Evolutionary conservation across 2,113 vertebrate genomes (phyloP), one percentile per base, ranked within the genome.

Genomic region (Leptosomus discolor): DNA sequence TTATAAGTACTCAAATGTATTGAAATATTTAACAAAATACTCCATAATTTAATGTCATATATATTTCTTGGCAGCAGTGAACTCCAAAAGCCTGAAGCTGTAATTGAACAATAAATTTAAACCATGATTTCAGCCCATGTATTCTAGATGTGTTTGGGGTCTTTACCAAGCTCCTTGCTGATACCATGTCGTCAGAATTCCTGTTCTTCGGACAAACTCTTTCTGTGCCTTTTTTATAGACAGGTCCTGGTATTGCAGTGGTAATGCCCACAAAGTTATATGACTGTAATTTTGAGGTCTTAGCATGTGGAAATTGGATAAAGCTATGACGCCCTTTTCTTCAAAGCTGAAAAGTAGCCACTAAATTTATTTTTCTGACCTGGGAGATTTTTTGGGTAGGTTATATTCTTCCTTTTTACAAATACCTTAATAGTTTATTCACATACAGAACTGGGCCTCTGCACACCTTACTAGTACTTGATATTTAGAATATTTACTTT

Each of bases 71-170:
- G 97, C 96, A 97, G 85, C 32, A 58, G 50, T 70, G 84, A 95
- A 88, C 95, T 93, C 92, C 75, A 67, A 96, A 68, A 91, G 85
- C 88, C 90, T 91, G 84, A 89, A 94, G 89, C 81, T 96, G 89
- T 97, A 95, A 95, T 91, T 94, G 94, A 96, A 95, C 90, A 93
- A 95, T 96, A 97, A 96, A 96, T 96, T 94, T 85, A 92, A 96
- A 73, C 46, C 48, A 39, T 87, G 85, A 88, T 93, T 97, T 95
- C 90, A 90, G 67, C 53, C 69, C 68, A 93, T 91, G 82, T 94
- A 96, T 96, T 95, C 94, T 93, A 92, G 88, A 98, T 95, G 93
- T 84, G 85, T 92, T 94, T 90, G 80, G 92, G 88, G 93, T 91
- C 81, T 78, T 95, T 94, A 74, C 83, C 46, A 60, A 85, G 78